A percentile compares a stretch with the other conserved stretches of the same genome.
These are phyloP conservation scores for Sitobion miscanthi DNA, from an alignment of 1,140 invertebrate genomes.

Conservation along the genomic window DNA sequence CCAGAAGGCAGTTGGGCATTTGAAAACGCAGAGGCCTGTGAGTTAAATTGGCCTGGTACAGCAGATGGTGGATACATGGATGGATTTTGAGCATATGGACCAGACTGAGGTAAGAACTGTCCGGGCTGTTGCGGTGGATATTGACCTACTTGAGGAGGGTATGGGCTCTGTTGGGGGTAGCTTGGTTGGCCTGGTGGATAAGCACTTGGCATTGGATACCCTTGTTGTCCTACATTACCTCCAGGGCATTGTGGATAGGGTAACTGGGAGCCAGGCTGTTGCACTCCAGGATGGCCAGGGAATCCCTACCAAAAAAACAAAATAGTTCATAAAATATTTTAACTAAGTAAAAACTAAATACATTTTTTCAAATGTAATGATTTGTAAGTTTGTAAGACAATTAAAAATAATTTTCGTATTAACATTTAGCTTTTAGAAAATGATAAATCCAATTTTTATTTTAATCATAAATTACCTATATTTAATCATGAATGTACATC, in stretches of 20 bases:
- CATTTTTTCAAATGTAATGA: background rate
- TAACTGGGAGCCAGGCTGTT: conserved; percentile 57
- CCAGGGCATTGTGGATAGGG: conserved; percentile 56
- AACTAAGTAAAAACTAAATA: background rate
- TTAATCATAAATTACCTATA: too few species aligned
- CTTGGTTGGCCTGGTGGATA: conserved; percentile 58
- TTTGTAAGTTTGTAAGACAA: background rate
- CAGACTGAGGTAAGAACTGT: conserved; percentile 29
- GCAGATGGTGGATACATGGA: conserved; percentile 26
- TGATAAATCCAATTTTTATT: background rate
- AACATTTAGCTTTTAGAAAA: background rate
- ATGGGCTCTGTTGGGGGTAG: conserved; percentile 56
- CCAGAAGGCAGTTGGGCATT: conserved; percentile 49
- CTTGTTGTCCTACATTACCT: conserved; percentile 57
- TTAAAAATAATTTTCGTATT: background rate
- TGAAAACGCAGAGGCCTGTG: conserved; percentile 50
- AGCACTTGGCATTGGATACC: conserved; percentile 52
- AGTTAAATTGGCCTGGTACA: conserved; percentile 56
- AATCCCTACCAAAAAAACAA: conserved; percentile 57
- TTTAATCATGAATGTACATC: too few species aligned
- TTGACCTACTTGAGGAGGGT: conserved; percentile 54
- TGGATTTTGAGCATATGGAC: background rate
- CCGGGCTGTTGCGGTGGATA: conserved; percentile 61
- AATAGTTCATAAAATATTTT: conserved; percentile 2
- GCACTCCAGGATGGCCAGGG: conserved; percentile 58